Evolutionary conservation across 92 coral and sea anemone genomes (phyloP).

Genomic region (Pocillopora meandrina): DNA sequence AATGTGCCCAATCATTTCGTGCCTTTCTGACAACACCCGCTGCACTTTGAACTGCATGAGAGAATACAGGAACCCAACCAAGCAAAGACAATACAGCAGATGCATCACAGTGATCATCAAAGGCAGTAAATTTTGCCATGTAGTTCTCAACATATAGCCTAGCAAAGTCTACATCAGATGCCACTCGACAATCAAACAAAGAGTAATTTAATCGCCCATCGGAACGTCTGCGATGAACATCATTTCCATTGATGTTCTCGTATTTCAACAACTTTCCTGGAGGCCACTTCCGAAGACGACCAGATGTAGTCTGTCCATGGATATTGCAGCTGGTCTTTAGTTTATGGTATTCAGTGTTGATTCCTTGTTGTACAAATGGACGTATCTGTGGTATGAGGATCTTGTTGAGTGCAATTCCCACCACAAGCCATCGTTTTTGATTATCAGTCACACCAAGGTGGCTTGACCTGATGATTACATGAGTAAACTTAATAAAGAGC

Average conservation of each 20-base stretch:
- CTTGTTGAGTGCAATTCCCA: slow-evolving; percentile 75
- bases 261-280: background rate
- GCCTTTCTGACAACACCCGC: slow-evolving; percentile 42
- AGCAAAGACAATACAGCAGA: slow-evolving; percentile 53
- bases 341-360: slow-evolving; percentile 51
- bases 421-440: slow-evolving; percentile 60
- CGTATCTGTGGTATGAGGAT: slow-evolving; percentile 64
- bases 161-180: slow-evolving; percentile 45
- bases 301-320: slow-evolving; percentile 6
- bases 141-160: slow-evolving; percentile 41
- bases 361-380: slow-evolving; percentile 39
- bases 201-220: background rate
- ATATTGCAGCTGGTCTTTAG: slow-evolving; percentile 53
- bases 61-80: slow-evolving; percentile 55
- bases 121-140: slow-evolving; percentile 58
- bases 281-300: slow-evolving; percentile 9
- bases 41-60: slow-evolving; percentile 22
- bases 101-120: slow-evolving; percentile 61
- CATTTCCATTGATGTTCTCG: slow-evolving; percentile 33
- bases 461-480: background rate
- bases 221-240: slow-evolving; percentile 35
- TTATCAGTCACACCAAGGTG: background rate
- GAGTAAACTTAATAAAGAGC: background rate
- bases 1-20: slow-evolving; percentile 64
- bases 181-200: slow-evolving; percentile 48